These are phyloP conservation scores for Eira barbara DNA, from an alignment of 2,113 vertebrate genomes.

Conservation along the genomic window DNA sequence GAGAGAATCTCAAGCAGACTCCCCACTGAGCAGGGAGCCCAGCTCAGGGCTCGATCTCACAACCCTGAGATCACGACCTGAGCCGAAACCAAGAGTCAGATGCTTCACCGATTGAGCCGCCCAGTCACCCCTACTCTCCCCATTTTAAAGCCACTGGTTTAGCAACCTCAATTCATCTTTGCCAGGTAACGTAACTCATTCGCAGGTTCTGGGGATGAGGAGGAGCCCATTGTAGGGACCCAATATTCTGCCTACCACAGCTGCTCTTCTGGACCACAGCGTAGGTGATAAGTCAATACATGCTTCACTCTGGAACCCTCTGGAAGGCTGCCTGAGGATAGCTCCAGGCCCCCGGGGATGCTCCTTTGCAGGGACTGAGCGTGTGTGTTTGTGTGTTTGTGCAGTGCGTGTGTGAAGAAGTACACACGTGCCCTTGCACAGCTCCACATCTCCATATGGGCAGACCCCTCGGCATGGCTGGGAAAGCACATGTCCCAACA, in stretches of 20 bases:
- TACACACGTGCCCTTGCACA: neutral
- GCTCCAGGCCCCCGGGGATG: neutral
- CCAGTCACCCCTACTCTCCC: neutral
- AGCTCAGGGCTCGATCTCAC: neutral
- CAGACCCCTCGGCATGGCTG: constrained; percentile 48
- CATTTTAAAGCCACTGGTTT: neutral
- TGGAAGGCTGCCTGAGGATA: neutral
- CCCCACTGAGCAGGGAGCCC: neutral
- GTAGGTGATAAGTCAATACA: neutral
- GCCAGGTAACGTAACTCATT: neutral
- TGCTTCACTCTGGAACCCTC: neutral
- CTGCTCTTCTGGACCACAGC: neutral
- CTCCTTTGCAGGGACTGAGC: neutral
- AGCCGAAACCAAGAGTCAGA: neutral
- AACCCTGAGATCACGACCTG: neutral
- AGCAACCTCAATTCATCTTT: neutral
- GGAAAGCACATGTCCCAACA: constrained; percentile 74
- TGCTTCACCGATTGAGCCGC: neutral
- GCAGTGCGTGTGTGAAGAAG: neutral
- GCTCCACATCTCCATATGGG: neutral
- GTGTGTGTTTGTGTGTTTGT: constrained; percentile 8
- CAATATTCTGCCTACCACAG: neutral
- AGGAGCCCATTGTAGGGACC: neutral
- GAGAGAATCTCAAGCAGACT: neutral
- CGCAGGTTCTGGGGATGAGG: neutral